Conservation (phyloP, 1,140 invertebrate genomes). For the Agrypnia vestita region DNA sequence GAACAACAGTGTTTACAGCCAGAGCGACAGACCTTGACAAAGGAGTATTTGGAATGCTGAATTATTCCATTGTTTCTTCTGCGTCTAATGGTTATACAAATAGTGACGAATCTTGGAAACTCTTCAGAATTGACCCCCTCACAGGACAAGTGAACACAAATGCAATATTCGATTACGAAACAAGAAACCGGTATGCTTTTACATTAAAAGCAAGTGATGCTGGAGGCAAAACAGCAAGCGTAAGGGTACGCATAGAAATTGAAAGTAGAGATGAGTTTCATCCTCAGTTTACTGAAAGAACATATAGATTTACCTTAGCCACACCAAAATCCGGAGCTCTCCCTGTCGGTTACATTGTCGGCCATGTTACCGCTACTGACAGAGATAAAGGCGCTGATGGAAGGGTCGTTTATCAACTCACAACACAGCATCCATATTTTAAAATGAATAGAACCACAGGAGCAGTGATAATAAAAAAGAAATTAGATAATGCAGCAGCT, state of each 20-base stretch:
- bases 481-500: slow-evolving; percentile 77
- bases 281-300: slow-evolving; percentile 90
- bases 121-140: slow-evolving; percentile 85
- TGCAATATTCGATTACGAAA: slow-evolving; percentile 91
- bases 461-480: slow-evolving; percentile 86
- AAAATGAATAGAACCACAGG: slow-evolving; percentile 94
- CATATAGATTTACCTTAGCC: slow-evolving; percentile 87
- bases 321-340: slow-evolving; percentile 77
- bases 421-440: slow-evolving; percentile 88
- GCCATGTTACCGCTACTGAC: slow-evolving; percentile 91
- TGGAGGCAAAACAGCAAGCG: slow-evolving; percentile 84
- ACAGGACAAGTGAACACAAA: slow-evolving; percentile 86
- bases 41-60: slow-evolving; percentile 87
- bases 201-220: slow-evolving; percentile 87
- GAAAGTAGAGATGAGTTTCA: slow-evolving; percentile 94
- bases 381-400: slow-evolving; percentile 93
- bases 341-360: slow-evolving; percentile 85
- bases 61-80: slow-evolving; percentile 86
- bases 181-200: slow-evolving; percentile 87
- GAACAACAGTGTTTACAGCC: slow-evolving; percentile 89
- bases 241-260: slow-evolving; percentile 89
- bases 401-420: slow-evolving; percentile 90
- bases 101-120: slow-evolving; percentile 85
- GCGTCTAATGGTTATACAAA: slow-evolving; percentile 74
- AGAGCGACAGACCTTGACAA: slow-evolving; percentile 92